These are phyloP conservation scores for Drosophila anceps DNA, from an alignment of 2,888 invertebrate genomes.

Conservation along the genomic window DNA sequence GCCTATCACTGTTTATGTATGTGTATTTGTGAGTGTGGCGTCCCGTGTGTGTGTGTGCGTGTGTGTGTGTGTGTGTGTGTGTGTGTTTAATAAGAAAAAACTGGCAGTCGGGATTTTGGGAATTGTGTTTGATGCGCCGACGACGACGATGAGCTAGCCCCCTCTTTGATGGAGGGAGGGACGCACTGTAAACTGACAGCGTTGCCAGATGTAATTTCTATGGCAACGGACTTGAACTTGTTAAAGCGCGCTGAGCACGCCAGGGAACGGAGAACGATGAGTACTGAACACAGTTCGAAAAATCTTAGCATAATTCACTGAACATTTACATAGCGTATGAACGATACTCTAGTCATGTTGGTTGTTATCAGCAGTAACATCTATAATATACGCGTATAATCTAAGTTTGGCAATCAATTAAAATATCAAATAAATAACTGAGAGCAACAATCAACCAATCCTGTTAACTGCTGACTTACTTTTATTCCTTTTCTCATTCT, in stretches of 20 bases:
- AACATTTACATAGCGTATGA: conserved; percentile 4
- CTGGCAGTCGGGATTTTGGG: conserved; percentile 72
- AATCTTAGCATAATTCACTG: neutral
- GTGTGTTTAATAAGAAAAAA: conserved; percentile 67
- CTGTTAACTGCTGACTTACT: too few relatives aligned
- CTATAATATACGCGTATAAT: neutral
- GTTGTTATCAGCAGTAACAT: too few relatives aligned
- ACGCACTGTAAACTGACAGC: conserved; percentile 35
- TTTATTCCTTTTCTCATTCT: too few relatives aligned
- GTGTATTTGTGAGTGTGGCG: conserved; percentile 2
- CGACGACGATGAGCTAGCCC: conserved; percentile 23
- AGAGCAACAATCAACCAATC: too few relatives aligned
- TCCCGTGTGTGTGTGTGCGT: neutral
- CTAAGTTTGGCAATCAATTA: neutral
- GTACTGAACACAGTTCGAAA: conserved; percentile 7
- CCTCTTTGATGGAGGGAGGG: neutral
- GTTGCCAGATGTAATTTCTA: conserved; percentile 69
- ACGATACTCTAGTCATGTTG: neutral
- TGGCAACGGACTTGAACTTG: conserved; percentile 71
- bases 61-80: conserved; percentile 27
- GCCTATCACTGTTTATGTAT: conserved; percentile 34
- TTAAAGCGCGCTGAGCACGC: conserved; percentile 28
- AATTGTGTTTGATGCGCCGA: conserved; percentile 62
- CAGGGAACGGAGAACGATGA: conserved; percentile 8
- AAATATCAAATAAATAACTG: neutral